Percentiles rank a stretch among this genome's conserved stretches.
phyloP scores from a whole-genome alignment of 2,888 invertebrate species.

The Callyntrura guangdongensis region DNA sequence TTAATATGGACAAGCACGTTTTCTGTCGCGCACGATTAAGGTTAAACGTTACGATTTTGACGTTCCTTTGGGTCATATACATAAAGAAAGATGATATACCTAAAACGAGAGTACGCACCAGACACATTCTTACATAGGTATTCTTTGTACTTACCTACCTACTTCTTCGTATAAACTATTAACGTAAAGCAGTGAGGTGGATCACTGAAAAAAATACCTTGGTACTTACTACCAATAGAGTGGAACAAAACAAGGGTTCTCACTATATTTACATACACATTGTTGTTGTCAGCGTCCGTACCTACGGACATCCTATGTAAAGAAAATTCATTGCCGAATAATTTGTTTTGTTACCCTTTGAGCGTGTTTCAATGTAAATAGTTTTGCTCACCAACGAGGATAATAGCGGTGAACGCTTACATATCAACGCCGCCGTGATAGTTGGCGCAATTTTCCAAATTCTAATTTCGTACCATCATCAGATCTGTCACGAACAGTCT shows the following conservation, averaged over 20 bases:
- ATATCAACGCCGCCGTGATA: too few species aligned
- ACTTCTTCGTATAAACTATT: too few species aligned
- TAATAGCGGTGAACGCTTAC: neutral
- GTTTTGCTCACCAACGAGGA: neutral
- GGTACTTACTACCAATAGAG: neutral
- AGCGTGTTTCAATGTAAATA: neutral
- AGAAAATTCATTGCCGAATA: neutral
- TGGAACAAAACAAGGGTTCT: conserved; percentile 2
- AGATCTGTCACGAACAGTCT: conserved; percentile 63
- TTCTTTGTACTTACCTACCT: too few species aligned
- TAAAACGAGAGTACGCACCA: neutral
- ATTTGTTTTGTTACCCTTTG: neutral
- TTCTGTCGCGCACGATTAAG: conserved; percentile 74
- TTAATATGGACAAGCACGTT: conserved; percentile 74
- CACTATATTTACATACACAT: too few species aligned
- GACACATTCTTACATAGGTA: neutral
- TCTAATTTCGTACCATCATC: conserved; percentile 52
- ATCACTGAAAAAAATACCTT: conserved; percentile 34
- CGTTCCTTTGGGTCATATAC: conserved; percentile 58
- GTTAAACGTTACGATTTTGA: conserved; percentile 66
- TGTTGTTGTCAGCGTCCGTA: too few species aligned
- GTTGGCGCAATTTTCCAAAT: conserved; percentile 47
- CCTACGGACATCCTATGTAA: neutral
- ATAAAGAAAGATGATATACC: conserved; percentile 48
- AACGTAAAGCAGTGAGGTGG: conserved; percentile 19